Base-by-base conservation (phyloP, 30 jellyfish, hydroid and myxozoan species). In the Cassiopea xamachana region DNA sequence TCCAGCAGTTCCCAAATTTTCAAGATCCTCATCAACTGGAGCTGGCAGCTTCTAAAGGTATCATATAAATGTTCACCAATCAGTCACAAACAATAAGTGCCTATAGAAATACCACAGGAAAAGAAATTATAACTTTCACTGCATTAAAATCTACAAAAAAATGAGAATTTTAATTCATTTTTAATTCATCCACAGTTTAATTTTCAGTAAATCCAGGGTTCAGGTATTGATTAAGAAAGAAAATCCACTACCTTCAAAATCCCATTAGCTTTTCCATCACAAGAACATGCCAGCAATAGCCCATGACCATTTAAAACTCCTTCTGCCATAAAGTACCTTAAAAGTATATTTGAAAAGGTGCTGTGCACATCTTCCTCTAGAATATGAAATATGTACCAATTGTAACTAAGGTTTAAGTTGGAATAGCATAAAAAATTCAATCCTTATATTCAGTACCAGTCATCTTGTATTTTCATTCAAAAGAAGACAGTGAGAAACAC, bases 321-420 rank as follows among this genome's bases (percentile, higher is more conserved):
- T 59, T 94, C 98, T n/a, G 98, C 98, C 60, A 90, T n/a, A 76
- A 86, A 94, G 68, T 79, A 87, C 59, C 93, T 93, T 80, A 73
- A 73, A 91, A 94, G 69, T 13, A 94, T 16, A n/a, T 94, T 49
- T n/a, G 98, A 81, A 79, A 91, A 94, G 77, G 97, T 62, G 8
- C 86, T 49, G 59, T 85, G 75, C 1, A 59, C 48, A 79, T 94
- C 98, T 62, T 94, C 98, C 87, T 90, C 98, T 90, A 68, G 7
- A 79, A 60, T 48, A 17, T 43, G 27, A 12, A 71, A 27, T 2
- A 64, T 64, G 8, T 64, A 9, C 8, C 5, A 64, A 9, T 64
- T 3, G 10, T 64, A 7, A 64, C 14, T 59, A 59, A 59, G 69
- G 8, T 7, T 16, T 64, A 4, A 64, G 15, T 5, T 5, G 74